Conservation (phyloP, 2,797 vertebrate species). For the Leptodactylus fallax region DNA sequence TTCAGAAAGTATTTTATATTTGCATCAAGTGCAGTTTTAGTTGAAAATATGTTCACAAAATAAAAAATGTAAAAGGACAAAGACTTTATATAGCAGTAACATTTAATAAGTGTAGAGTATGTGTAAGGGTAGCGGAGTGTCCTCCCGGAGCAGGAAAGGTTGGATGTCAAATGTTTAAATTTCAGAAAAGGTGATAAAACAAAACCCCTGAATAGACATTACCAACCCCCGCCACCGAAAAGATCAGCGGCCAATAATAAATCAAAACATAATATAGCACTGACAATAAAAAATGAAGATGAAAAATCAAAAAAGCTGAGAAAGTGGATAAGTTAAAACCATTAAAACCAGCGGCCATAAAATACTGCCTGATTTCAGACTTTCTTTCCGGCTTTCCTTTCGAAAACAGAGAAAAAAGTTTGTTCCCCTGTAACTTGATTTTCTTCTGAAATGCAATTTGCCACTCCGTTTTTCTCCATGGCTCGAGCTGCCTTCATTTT, state of each 20-base stretch:
- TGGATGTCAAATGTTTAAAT: slow-evolving; percentile 36
- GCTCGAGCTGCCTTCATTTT: slow-evolving; percentile 61
- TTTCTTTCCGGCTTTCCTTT: slow-evolving; percentile 58
- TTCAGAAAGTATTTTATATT: no score
- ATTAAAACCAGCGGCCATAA: slow-evolving; percentile 53
- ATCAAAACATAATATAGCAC: slow-evolving; percentile 44
- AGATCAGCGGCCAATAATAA: slow-evolving; percentile 35
- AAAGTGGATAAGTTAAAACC: slow-evolving; percentile 46
- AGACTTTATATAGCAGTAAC: background rate
- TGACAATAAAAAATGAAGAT: slow-evolving; percentile 49
- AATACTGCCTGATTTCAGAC: slow-evolving; percentile 51
- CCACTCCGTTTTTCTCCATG: slow-evolving; percentile 56
- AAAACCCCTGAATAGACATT: slow-evolving; percentile 32
- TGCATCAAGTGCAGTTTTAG: no score
- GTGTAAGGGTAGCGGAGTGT: background rate
- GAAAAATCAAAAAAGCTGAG: slow-evolving; percentile 33
- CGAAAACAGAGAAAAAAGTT: slow-evolving; percentile 46
- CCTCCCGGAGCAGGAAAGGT: background rate
- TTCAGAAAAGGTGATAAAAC: slow-evolving; percentile 23
- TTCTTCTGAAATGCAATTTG: slow-evolving; percentile 65
- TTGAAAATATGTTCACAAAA: no score
- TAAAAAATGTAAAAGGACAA: background rate
- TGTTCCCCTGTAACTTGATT: slow-evolving; percentile 62
- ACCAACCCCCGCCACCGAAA: slow-evolving; percentile 4
- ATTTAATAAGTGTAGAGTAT: background rate